Percentiles rank a stretch among this genome's conserved stretches.
These are phyloP conservation scores for Drosophila anomelani DNA, from an alignment of 2,888 invertebrate species.

Conservation along the genomic window DNA sequence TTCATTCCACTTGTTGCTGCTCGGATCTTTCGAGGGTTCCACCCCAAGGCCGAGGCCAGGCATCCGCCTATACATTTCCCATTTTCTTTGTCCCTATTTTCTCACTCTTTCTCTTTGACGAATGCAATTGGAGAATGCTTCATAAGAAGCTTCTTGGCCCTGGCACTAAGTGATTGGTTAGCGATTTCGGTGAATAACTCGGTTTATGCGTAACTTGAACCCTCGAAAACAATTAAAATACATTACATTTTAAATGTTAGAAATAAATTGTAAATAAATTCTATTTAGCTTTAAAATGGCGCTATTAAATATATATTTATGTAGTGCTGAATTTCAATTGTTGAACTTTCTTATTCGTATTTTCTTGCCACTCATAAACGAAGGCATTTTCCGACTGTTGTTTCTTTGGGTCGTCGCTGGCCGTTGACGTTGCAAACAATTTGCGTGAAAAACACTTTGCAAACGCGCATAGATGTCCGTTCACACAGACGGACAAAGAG, in stretches of 20 bases:
- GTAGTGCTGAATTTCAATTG: no score
- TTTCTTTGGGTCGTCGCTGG: constrained; percentile 46
- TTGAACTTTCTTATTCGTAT: neutral
- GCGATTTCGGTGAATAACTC: constrained; percentile 15
- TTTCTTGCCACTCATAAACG: constrained; percentile 12
- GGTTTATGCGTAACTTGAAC: constrained; percentile 4
- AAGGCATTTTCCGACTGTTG: constrained; percentile 27
- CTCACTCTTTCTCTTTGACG: neutral
- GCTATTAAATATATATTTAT: no score
- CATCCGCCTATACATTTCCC: neutral
- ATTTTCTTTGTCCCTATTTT: neutral
- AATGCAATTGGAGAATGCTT: constrained; percentile 40
- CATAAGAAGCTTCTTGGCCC: constrained; percentile 31
- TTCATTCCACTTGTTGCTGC: constrained; percentile 34
- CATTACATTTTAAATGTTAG: no score
- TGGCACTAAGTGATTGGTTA: constrained; percentile 42
- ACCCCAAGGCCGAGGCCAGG: constrained; percentile 35
- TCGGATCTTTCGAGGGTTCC: constrained; percentile 13
- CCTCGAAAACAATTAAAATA: neutral
- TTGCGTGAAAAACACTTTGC: constrained; percentile 65
- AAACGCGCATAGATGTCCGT: constrained; percentile 15
- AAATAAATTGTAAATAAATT: no score
- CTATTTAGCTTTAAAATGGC: no score
- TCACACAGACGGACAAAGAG: constrained; percentile 7
- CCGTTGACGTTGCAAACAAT: constrained; percentile 58